phyloP scores from a whole-genome alignment of 2,113 vertebrate species.

The Balaenoptera acutorostrata region DNA sequence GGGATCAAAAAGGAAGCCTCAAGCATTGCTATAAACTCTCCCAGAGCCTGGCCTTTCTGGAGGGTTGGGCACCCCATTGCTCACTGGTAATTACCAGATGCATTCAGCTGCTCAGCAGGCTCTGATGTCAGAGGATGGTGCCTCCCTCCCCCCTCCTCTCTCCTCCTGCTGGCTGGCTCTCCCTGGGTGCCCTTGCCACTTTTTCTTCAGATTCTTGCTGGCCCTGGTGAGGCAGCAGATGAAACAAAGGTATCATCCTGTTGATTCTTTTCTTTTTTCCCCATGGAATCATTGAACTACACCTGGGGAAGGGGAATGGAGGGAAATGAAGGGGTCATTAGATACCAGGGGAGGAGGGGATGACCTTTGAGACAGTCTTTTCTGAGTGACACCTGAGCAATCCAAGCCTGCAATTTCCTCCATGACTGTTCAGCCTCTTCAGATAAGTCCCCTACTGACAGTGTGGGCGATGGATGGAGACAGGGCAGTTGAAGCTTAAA shows the following conservation, averaged over 20 bases:
- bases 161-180: neutral
- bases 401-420: constrained; percentile 60
- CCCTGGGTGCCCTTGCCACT: constrained; percentile 12
- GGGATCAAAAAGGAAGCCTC: neutral
- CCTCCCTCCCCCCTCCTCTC: neutral
- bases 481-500: constrained; percentile 64
- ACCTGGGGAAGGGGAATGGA: neutral
- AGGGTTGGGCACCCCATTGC: neutral
- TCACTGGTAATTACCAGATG: constrained; percentile 23
- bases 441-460: constrained; percentile 49
- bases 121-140: neutral
- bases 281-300: neutral
- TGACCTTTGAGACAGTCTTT: constrained; percentile 45
- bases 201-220: neutral
- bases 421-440: constrained; percentile 50
- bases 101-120: neutral
- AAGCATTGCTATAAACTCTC: neutral
- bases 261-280: neutral
- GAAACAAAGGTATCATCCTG: neutral
- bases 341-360: neutral
- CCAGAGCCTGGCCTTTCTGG: neutral
- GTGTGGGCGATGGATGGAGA: constrained; percentile 50
- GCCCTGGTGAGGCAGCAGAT: neutral
- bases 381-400: constrained; percentile 46
- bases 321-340: neutral